Evolutionary conservation across 2,888 invertebrate species (phyloP).

Genomic region (Mimumesa dahlbomi): DNA sequence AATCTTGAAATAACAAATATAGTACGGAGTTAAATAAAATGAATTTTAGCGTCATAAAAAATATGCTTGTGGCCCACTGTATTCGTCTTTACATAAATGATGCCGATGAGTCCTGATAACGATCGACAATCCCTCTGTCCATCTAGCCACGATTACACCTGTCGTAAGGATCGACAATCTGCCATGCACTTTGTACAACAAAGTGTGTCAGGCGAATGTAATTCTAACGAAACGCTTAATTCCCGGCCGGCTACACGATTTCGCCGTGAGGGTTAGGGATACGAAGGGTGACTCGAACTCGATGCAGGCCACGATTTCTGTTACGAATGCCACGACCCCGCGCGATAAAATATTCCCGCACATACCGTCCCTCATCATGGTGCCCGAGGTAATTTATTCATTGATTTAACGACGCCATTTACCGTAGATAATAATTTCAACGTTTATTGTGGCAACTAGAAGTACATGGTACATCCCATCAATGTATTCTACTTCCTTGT

Average conservation of each 20-base stretch:
- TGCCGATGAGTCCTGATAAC: no score
- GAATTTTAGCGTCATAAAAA: no score
- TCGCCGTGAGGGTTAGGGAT: constrained; percentile 87
- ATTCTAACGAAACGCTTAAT: constrained; percentile 88
- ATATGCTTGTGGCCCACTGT: no score
- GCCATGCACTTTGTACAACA: constrained; percentile 92
- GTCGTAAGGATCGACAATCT: constrained; percentile 90
- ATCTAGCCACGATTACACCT: constrained; percentile 85
- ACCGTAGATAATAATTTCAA: background rate
- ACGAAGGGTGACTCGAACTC: constrained; percentile 89
- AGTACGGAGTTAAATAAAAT: no score
- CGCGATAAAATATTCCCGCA: constrained; percentile 91
- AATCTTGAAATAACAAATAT: no score
- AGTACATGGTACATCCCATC: no score
- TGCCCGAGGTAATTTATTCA: constrained; percentile 85
- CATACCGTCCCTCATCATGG: constrained; percentile 88
- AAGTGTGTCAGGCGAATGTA: constrained; percentile 94
- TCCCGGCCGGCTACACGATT: constrained; percentile 92
- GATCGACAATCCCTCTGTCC: constrained; percentile 1
- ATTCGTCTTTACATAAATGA: no score
- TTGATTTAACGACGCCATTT: constrained; percentile 6
- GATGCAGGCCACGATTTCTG: constrained; percentile 90
- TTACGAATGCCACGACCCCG: constrained; percentile 92
- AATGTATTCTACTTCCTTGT: no score
- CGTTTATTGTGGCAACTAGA: background rate